These are phyloP conservation scores for Tautogolabrus adspersus DNA, from an alignment of 2,113 vertebrate species.

Conservation along the genomic window DNA sequence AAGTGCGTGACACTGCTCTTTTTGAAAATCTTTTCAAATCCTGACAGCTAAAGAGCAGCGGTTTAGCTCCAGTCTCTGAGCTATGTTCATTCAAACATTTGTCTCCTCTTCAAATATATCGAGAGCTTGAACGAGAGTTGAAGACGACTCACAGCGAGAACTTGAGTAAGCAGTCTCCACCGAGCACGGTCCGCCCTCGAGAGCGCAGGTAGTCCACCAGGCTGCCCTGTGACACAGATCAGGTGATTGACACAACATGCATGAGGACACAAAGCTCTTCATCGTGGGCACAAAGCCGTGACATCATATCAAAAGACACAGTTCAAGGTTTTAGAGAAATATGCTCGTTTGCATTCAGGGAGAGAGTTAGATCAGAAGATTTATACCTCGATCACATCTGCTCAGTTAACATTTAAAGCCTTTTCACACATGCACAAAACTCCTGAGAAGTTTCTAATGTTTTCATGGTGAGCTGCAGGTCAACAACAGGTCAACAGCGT, in stretches of 20 bases:
- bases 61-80: not conserved
- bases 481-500: too few relatives aligned
- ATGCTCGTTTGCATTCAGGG: too few relatives aligned
- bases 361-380: too few relatives aligned
- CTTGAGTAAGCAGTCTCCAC: conserved; percentile 93
- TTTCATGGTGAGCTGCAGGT: too few relatives aligned
- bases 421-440: too few relatives aligned
- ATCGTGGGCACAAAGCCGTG: not conserved
- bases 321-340: not conserved
- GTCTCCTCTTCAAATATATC: not conserved
- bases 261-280: not conserved
- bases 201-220: conserved; percentile 96
- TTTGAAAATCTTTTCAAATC: conserved; percentile 18
- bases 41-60: conserved; percentile 32
- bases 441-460: not conserved
- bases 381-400: too few relatives aligned
- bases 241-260: not conserved
- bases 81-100: conserved; percentile 14
- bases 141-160: conserved; percentile 91
- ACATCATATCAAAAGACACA: not conserved
- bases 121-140: not conserved
- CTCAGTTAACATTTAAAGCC: too few relatives aligned
- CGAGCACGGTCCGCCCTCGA: conserved; percentile 92
- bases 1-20: conserved; percentile 13
- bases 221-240: conserved; percentile 86